Percentiles rank a stretch among this genome's conserved stretches.
Conservation (phyloP, 2,888 invertebrate species). For the Patella caerulea region DNA sequence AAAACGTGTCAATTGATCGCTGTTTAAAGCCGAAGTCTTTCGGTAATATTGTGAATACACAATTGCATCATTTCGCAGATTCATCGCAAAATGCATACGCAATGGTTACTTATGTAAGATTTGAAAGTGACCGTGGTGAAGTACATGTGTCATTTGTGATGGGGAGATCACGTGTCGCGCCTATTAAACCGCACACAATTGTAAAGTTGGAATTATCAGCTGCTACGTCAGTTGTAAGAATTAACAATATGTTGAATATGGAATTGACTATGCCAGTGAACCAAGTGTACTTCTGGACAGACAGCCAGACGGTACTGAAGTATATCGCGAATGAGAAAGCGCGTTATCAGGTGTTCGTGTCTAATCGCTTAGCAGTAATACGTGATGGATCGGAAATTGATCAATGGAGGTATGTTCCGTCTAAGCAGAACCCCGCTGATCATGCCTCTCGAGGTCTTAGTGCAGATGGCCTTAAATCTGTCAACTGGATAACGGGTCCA, state of each 20-base stretch:
- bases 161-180: constrained; percentile 35
- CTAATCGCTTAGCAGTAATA: constrained; percentile 46
- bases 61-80: constrained; percentile 22
- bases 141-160: constrained; percentile 22
- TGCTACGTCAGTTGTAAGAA: constrained; percentile 37
- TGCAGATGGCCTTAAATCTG: constrained; percentile 8
- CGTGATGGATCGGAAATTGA: constrained; percentile 30
- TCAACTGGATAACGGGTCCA: constrained; percentile 33
- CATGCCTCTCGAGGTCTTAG: constrained; percentile 38
- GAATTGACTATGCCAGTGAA: constrained; percentile 27
- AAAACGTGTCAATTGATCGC: background rate
- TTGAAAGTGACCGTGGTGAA: background rate
- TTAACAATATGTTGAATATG: constrained; percentile 26
- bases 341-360: constrained; percentile 46
- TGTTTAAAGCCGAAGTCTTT: background rate
- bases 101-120: background rate
- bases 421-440: constrained; percentile 46
- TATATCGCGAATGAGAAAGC: constrained; percentile 43
- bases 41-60: background rate
- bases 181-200: constrained; percentile 32
- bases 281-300: constrained; percentile 41
- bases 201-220: constrained; percentile 40
- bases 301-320: constrained; percentile 39
- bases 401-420: constrained; percentile 42
- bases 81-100: background rate